These are phyloP conservation scores for Cryptoblepharus egeriae DNA, from an alignment of 2,797 vertebrate genomes.

Conservation along the genomic window DNA sequence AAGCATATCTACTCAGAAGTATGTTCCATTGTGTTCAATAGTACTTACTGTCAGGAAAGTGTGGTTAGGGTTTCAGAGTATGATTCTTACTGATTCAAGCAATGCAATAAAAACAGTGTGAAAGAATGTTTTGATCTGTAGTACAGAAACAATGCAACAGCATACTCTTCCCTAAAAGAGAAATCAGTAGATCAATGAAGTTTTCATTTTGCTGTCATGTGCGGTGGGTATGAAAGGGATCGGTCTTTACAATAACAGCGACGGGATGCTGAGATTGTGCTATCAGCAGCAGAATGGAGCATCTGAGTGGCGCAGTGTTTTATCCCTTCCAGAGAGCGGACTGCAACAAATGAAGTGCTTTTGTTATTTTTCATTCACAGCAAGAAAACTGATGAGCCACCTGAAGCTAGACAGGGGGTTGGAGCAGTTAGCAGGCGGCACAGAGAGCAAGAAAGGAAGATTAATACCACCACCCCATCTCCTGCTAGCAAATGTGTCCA, in stretches of 20 bases:
- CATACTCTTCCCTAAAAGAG: slow-evolving; percentile 32
- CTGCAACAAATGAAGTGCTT: slow-evolving; percentile 23
- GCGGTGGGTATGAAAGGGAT: slow-evolving; percentile 1
- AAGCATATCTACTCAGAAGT: too few relatives aligned
- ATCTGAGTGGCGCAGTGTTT: slow-evolving; percentile 36
- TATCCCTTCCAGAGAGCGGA: slow-evolving; percentile 44
- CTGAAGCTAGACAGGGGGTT: slow-evolving; percentile 28
- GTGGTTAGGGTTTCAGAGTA: too few relatives aligned
- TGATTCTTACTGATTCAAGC: slow-evolving; percentile 5
- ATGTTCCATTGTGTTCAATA: too few relatives aligned
- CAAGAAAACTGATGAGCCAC: slow-evolving; percentile 52
- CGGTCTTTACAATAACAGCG: slow-evolving; percentile 39
- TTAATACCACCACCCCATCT: neutral
- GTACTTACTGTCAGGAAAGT: too few relatives aligned
- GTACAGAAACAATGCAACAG: neutral
- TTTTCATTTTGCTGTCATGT: slow-evolving; percentile 24
- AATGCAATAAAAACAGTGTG: rapidly evolving
- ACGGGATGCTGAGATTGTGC: neutral
- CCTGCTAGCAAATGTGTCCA: slow-evolving; percentile 4
- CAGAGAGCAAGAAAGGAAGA: slow-evolving; percentile 25
- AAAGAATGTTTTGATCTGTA: slow-evolving; percentile 16
- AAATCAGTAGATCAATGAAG: slow-evolving; percentile 42
- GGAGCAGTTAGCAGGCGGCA: slow-evolving; percentile 39
- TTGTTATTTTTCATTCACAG: slow-evolving; percentile 41
- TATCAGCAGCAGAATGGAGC: slow-evolving; percentile 28